Conservation (phyloP, 2,888 invertebrate species). For the Lysandra bellargus region DNA sequence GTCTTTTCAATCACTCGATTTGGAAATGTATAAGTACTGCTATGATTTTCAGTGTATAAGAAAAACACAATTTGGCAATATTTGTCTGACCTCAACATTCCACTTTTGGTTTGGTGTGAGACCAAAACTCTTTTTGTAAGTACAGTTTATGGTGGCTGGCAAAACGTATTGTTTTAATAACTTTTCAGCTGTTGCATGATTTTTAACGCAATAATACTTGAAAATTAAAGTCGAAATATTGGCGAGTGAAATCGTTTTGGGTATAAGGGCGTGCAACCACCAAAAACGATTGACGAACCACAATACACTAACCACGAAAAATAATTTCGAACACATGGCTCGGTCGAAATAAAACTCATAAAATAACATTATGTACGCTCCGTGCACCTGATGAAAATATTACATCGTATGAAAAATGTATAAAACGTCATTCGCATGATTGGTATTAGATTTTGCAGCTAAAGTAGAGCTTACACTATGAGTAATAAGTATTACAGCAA, state of each 20-base stretch:
- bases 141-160: not conserved
- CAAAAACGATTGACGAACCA: constrained; percentile 28
- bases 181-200: constrained; percentile 3
- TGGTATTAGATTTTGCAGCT: not conserved
- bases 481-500: too few species aligned
- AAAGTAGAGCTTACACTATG: not conserved
- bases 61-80: too few species aligned
- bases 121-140: not conserved
- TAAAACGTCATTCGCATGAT: not conserved
- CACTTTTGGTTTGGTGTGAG: not conserved
- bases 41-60: too few species aligned
- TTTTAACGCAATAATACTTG: constrained; percentile 18
- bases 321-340: constrained; percentile 11
- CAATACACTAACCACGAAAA: constrained; percentile 28
- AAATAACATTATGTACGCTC: constrained; percentile 10
- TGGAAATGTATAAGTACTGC: too few species aligned
- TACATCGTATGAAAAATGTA: not conserved
- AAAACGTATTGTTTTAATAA: constrained; percentile 8
- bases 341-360: constrained; percentile 9
- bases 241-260: constrained; percentile 18
- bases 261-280: constrained; percentile 22
- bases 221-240: constrained; percentile 17
- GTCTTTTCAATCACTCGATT: too few species aligned
- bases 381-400: constrained; percentile 16
- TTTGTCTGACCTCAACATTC: not conserved